Evolutionary conservation across 2,113 vertebrate species (phyloP).

Genomic region (Mormyrus iriodes): DNA sequence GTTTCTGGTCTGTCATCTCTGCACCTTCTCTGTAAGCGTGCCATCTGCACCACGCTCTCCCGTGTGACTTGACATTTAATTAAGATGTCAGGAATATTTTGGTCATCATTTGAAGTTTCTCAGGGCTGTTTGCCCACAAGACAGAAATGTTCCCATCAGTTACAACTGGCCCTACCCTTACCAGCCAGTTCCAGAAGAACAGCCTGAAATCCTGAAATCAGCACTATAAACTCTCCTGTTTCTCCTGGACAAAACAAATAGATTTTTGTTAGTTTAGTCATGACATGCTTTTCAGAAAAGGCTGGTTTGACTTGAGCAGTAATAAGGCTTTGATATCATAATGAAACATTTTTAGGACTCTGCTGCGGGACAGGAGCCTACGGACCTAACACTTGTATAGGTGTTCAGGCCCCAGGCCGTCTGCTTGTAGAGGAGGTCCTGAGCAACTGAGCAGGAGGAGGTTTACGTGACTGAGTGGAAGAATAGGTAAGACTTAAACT

Average conservation of each 20-base stretch:
- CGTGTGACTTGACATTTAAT: conserved; percentile 50
- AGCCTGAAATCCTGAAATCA: not conserved
- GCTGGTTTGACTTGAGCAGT: not conserved
- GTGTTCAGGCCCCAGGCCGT: not conserved
- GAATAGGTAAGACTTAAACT: no score
- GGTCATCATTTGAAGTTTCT: conserved; percentile 43
- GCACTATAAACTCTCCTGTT: not conserved
- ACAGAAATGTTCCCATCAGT: conserved; percentile 40
- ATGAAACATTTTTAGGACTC: not conserved
- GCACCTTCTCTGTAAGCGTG: conserved; percentile 35
- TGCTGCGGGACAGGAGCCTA: not conserved
- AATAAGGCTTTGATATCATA: not conserved
- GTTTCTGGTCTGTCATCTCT: not conserved
- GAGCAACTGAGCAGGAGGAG: not conserved
- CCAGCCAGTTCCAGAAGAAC: conserved; percentile 16
- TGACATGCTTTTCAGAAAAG: not conserved
- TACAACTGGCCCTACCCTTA: conserved; percentile 32
- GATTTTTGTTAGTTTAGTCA: not conserved
- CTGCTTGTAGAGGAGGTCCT: conserved; percentile 44
- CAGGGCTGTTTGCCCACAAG: conserved; percentile 39
- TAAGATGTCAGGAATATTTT: conserved; percentile 50
- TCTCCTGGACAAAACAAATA: conserved; percentile 3
- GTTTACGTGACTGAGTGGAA: not conserved
- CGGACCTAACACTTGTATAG: not conserved
- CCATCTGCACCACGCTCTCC: conserved; percentile 35